Evolutionary conservation across 2,113 vertebrate species (phyloP), one percentile per base, ranked within the genome.

Genomic region (Morone chrysops): DNA sequence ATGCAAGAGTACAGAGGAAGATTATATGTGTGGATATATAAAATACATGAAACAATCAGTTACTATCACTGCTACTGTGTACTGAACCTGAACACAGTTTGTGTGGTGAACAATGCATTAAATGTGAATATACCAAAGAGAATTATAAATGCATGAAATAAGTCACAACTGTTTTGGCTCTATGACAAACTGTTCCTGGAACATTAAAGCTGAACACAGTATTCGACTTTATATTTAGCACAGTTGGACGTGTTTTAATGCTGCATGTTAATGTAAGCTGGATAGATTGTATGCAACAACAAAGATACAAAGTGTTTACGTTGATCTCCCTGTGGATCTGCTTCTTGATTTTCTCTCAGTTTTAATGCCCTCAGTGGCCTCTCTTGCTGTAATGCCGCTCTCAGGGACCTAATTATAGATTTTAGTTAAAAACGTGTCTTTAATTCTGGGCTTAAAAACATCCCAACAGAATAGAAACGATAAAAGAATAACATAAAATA

Each of bases 331-430:
- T 50, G 38, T 36, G 14, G 36, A 31, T 31, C 5, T 17, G 50
- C 41, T 45, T 45, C 40, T 70, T 45, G 53, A 25, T 54, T 47
- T 48, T 66, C 38, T 70, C n/a, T 70, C 13, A 45, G 51, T 45
- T 25, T 61, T 45, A 31, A 11, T 75, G 36, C n/a, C 80, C 59
- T 65, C 38, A 66, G 18, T 25, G 53, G 20, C 40, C 22, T 61
- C 60, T 51, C 48, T 10, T 50, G 54, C 61, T 66, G 45, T 47
- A 54, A 25, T 48, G 48, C n/a, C 50, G 12, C 18, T 51, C 53
- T 70, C 22, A 17, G 67, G 40, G 75, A 86, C 41, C 74, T 72
- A 67, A 75, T 81, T 83, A 83, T 20, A 77, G 16, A 61, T 54
- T 79, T 65, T 5, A 22, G 31, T 51, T 18, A 47, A 6, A 65